Percentiles rank a stretch among this genome's conserved stretches.
Evolutionary conservation across 1,140 invertebrate genomes (phyloP).

Genomic region (Caerostris extrusa): DNA sequence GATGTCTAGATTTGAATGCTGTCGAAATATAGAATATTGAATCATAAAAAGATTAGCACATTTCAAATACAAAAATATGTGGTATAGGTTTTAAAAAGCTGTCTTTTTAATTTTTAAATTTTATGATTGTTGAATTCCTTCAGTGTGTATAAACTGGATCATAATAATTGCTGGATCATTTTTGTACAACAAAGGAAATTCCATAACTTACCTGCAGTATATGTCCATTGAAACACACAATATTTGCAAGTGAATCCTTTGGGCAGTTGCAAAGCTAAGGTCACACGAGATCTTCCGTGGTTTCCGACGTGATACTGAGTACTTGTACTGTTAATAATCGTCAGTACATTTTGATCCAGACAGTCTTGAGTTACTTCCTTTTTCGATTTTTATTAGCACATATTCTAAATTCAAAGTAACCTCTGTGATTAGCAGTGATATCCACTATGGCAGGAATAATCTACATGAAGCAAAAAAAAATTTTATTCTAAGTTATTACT

Average conservation of each 20-base stretch:
- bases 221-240: slow-evolving; percentile 88
- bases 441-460: slow-evolving; percentile 65
- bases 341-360: slow-evolving; percentile 83
- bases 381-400: slow-evolving; percentile 84
- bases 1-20: too few species aligned
- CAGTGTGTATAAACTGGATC: too few species aligned
- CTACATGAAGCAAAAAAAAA: neutral
- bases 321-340: slow-evolving; percentile 81
- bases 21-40: too few species aligned
- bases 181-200: neutral
- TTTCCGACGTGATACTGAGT: slow-evolving; percentile 77
- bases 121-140: too few species aligned
- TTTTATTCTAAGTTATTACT: too few species aligned
- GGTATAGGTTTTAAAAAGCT: too few species aligned
- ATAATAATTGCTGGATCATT: too few species aligned
- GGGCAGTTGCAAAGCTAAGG: slow-evolving; percentile 87
- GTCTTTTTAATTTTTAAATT: too few species aligned
- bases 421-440: slow-evolving; percentile 89
- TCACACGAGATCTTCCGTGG: slow-evolving; percentile 44
- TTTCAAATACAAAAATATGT: too few species aligned
- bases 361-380: slow-evolving; percentile 85
- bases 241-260: slow-evolving; percentile 85
- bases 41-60: too few species aligned
- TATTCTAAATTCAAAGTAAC: slow-evolving; percentile 93
- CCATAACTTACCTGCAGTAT: slow-evolving; percentile 81